Percentiles rank a stretch among this genome's conserved stretches.
Evolutionary conservation across 1,140 invertebrate species (phyloP).

Genomic region (Meteorus sp.): DNA sequence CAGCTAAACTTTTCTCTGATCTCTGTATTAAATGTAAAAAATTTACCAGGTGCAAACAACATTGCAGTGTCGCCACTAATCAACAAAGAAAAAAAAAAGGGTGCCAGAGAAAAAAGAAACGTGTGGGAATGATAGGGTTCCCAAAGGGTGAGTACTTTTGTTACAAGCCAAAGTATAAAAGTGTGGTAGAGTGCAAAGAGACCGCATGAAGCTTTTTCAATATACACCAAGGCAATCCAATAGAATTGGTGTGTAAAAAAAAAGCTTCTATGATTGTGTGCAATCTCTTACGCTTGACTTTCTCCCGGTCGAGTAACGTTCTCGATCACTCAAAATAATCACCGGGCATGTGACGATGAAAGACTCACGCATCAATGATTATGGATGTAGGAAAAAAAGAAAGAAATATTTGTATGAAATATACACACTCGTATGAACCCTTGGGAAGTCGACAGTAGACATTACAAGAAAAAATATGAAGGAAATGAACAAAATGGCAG

Average conservation of each 20-base stretch:
- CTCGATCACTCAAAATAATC: conserved; percentile 51
- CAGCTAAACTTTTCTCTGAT: no score
- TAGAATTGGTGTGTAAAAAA: not conserved
- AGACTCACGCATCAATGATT: conserved; percentile 37
- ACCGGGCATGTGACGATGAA: conserved; percentile 33
- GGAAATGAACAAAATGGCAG: no score
- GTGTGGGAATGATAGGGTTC: no score
- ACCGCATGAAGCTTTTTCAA: not conserved
- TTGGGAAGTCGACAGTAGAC: no score
- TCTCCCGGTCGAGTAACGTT: conserved; percentile 30
- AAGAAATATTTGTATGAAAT: conserved; percentile 7
- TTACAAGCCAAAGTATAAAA: conserved; percentile 14
- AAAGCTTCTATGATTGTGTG: conserved; percentile 24
- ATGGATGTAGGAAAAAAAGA: conserved; percentile 31
- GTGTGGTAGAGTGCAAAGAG: conserved; percentile 27
- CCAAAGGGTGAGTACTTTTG: not conserved
- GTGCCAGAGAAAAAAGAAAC: no score
- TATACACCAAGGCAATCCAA: conserved; percentile 28
- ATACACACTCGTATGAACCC: not conserved
- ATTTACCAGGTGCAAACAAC: no score
- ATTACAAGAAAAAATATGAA: not conserved
- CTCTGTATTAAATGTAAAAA: no score
- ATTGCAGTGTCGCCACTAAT: no score
- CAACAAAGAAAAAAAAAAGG: no score
- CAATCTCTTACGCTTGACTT: conserved; percentile 50